Base-by-base conservation (phyloP, 2,797 vertebrate genomes). In the Spea hammondii region DNA sequence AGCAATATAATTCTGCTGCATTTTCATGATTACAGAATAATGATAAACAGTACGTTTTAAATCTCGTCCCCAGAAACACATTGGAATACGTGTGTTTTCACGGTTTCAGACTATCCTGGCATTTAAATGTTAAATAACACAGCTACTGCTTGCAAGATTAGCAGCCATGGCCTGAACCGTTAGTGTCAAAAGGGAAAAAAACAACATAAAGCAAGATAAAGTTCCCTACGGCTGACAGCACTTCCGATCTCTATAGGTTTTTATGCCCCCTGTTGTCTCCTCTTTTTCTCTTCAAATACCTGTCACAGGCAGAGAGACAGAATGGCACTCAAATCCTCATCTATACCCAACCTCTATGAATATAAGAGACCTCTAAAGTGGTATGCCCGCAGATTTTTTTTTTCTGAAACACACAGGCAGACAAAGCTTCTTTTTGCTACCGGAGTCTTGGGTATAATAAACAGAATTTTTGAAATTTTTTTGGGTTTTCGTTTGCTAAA, bases 231-330 rank as follows among this genome's bases (percentile, higher is more conserved):
- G 64, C 74, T 82, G 74, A 73, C 79, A 82, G 79, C 79, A 81
- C 79, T 81, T 81, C 74, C 79, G 68, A 74, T 76, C 79, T 81
- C 79, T 81, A 81, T 81, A 81, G 79, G 79, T 77, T 81, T 81
- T 68, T 64, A 69, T 76, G 74, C 79, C 75, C 75, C 79, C 79
- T 77, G 79, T 82, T 77, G 79, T 81, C 74, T 64, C 79, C 79
- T 81, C 70, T 82, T 82, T 82, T 82, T 82, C 79, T 77, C 79
- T 77, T 82, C 75, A 82, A 82, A 82, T 82, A 82, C 79, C 79
- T 82, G 79, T 82, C 79, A 82, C 8, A 55, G 79, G 70, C 74
- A 82, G 49, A 82, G 70, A 82, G 74, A 82, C 79, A 73, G 79
- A 82, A 82, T 82, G 75, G 74, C 79, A 81, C 74, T 77, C 79